A percentile compares a stretch with the other conserved stretches of the same genome.
Conservation (phyloP, 2,113 vertebrate genomes). For the Corythornis vintsioides region DNA sequence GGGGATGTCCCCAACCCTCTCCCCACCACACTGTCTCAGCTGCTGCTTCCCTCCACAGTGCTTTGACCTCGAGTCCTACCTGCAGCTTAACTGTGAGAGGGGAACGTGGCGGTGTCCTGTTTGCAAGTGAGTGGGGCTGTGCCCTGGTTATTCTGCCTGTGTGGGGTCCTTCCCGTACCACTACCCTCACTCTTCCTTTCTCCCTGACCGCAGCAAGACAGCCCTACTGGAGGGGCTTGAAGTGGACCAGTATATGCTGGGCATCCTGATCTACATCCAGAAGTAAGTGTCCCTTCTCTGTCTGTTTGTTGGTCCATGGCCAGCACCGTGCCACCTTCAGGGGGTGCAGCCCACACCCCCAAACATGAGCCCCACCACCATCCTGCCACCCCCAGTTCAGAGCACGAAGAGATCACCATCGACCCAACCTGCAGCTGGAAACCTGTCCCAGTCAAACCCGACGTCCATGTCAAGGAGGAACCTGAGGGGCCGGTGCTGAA, state of each 20-base stretch:
- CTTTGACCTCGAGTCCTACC: constrained; percentile 89
- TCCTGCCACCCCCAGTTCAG: constrained; percentile 75
- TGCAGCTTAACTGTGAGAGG: constrained; percentile 83
- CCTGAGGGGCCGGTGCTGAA: constrained; percentile 89
- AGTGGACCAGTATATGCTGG: constrained; percentile 97
- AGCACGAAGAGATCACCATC: constrained; percentile 96
- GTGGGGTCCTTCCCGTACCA: background rate
- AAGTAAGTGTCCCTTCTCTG: constrained; percentile 78
- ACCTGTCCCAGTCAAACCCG: constrained; percentile 90
- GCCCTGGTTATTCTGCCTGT: background rate
- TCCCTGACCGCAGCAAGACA: constrained; percentile 83
- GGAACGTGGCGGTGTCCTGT: constrained; percentile 86
- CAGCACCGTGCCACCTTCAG: background rate
- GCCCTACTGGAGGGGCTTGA: constrained; percentile 93
- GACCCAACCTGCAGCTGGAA: constrained; percentile 96
- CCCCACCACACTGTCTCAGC: accelerated
- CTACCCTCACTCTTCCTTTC: background rate
- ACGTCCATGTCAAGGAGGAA: constrained; percentile 92
- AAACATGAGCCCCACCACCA: accelerated
- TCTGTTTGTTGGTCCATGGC: background rate
- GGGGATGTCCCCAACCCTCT: accelerated
- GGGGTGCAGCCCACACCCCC: background rate
- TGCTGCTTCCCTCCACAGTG: constrained; percentile 68
- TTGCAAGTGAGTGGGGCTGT: constrained; percentile 72
- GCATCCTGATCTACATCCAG: constrained; percentile 94